Evolutionary conservation across 2,797 vertebrate genomes (phyloP).

Genomic region (Characodon lateralis): DNA sequence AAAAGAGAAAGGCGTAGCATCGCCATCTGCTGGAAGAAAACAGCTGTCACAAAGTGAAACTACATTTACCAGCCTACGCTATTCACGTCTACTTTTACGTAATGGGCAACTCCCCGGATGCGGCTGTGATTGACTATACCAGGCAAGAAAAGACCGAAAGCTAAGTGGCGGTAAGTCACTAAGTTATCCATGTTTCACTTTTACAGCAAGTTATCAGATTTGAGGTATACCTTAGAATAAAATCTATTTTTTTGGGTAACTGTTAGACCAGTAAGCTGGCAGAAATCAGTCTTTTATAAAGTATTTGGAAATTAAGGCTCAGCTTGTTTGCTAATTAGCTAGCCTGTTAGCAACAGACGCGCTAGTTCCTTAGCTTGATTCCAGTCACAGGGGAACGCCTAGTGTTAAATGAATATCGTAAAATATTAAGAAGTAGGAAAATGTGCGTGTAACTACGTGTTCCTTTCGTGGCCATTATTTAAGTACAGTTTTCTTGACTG

Average conservation of each 20-base stretch:
- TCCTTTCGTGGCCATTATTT: background rate
- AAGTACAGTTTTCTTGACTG: background rate
- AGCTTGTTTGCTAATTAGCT: slow-evolving; percentile 78
- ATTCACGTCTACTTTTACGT: slow-evolving; percentile 58
- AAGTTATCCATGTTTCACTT: slow-evolving; percentile 42
- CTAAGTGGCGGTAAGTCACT: slow-evolving; percentile 81
- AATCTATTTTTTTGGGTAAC: background rate
- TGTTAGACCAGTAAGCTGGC: accelerated
- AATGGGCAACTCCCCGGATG: slow-evolving; percentile 81
- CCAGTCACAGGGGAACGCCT: slow-evolving; percentile 76
- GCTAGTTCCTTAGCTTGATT: slow-evolving; percentile 80
- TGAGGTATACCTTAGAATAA: background rate
- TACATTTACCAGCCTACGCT: slow-evolving; percentile 63
- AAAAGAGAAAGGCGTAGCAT: slow-evolving; percentile 12
- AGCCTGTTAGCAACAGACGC: slow-evolving; percentile 59
- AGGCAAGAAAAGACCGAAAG: slow-evolving; percentile 77
- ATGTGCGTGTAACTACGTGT: background rate
- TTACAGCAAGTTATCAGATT: background rate
- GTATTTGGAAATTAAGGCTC: slow-evolving; percentile 49
- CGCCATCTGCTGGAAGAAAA: slow-evolving; percentile 52
- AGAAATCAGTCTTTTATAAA: slow-evolving; percentile 4
- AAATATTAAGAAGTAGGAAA: slow-evolving; percentile 3
- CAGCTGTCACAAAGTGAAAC: slow-evolving; percentile 29
- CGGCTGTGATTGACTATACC: slow-evolving; percentile 79
- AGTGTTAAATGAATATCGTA: slow-evolving; percentile 48